phyloP scores from a whole-genome alignment of 2,113 vertebrate genomes.

The Microcebus jonahi region DNA sequence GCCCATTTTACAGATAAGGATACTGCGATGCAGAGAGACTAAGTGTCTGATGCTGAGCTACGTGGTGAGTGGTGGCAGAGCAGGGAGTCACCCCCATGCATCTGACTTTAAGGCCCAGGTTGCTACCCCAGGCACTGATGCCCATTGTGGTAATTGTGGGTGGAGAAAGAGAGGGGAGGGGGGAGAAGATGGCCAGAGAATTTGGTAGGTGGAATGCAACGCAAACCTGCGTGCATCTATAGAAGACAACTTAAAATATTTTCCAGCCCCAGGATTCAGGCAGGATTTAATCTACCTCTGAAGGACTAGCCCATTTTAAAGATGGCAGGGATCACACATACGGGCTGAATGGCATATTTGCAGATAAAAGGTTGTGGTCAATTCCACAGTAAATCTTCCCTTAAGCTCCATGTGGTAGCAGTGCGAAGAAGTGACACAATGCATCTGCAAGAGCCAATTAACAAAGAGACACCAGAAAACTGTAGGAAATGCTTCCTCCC shows the following conservation, averaged over 20 bases:
- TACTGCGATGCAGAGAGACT: not conserved
- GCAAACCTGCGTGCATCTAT: too few relatives aligned
- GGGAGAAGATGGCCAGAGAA: not conserved
- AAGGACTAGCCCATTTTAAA: not conserved
- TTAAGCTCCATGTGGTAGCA: not conserved
- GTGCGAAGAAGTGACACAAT: not conserved
- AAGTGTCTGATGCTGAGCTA: not conserved
- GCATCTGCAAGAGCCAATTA: not conserved
- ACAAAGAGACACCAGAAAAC: not conserved
- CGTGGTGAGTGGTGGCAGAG: not conserved
- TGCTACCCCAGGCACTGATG: not conserved
- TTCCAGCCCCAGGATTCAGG: not conserved
- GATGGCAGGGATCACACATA: not conserved
- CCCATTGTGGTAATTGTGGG: not conserved
- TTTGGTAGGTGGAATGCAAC: not conserved
- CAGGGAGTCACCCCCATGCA: too few relatives aligned
- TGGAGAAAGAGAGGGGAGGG: rapidly evolving
- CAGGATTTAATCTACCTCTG: not conserved
- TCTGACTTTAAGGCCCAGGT: not conserved
- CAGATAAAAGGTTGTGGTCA: not conserved
- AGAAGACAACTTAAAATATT: not conserved
- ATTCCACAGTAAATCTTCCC: not conserved
- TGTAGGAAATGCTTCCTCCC: not conserved
- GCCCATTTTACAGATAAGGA: not conserved
- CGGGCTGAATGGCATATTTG: not conserved